A percentile compares a stretch with the other conserved stretches of the same genome.
Evolutionary conservation across 2,888 invertebrate species (phyloP).

Genomic region (Eupelmus urozonus): DNA sequence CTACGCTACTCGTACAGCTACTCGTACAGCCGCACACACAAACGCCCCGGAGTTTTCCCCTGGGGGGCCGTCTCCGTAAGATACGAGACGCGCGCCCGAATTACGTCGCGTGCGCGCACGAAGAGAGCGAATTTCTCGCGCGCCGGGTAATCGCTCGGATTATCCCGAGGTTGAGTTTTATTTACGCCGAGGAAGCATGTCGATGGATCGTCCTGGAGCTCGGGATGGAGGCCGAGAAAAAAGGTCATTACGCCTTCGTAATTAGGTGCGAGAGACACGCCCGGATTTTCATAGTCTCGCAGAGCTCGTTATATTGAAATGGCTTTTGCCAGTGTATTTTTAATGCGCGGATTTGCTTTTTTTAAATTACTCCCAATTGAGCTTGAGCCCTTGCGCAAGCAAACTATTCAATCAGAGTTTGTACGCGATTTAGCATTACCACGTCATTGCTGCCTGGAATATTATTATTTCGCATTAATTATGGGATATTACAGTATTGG

Average conservation of each 20-base stretch:
- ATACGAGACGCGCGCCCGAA: background rate
- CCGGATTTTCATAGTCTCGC: too few relatives aligned
- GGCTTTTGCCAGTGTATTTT: too few relatives aligned
- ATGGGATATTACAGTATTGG: background rate
- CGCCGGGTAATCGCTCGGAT: constrained; percentile 26
- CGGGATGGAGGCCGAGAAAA: too few relatives aligned
- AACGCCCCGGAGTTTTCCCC: background rate
- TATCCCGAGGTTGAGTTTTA: background rate
- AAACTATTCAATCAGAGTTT: too few relatives aligned
- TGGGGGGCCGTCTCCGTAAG: background rate
- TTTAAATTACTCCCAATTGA: too few relatives aligned
- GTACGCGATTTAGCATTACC: too few relatives aligned
- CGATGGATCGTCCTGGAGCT: background rate
- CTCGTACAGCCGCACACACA: background rate
- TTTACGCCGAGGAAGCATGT: constrained; percentile 20
- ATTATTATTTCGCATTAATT: constrained; percentile 21
- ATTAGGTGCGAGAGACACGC: background rate
- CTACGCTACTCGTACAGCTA: background rate
- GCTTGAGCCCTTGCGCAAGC: too few relatives aligned
- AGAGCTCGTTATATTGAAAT: background rate
- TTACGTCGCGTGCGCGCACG: background rate
- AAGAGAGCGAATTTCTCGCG: background rate
- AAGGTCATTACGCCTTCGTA: too few relatives aligned
- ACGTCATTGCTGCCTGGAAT: background rate
- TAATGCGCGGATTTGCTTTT: too few relatives aligned